Conservation (phyloP, 1,140 invertebrate species). For the Leptonema lineaticorne region DNA sequence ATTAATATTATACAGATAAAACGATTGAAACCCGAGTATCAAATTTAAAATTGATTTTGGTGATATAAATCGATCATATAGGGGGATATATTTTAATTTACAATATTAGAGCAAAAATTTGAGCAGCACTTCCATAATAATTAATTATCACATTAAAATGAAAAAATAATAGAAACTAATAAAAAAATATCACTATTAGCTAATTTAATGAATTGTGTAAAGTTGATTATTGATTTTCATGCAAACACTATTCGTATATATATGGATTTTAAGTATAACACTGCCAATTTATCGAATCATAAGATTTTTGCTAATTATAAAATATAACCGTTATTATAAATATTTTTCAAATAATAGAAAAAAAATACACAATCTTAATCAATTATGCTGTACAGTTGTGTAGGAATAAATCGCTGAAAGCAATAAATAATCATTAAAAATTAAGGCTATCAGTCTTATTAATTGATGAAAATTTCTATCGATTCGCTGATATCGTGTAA, state of each 20-base stretch:
- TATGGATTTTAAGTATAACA: not conserved
- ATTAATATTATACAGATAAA: too few relatives aligned
- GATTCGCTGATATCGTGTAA: not conserved
- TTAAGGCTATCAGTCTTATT: constrained; percentile 14
- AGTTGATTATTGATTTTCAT: too few relatives aligned
- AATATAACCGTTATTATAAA: not conserved
- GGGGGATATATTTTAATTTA: too few relatives aligned
- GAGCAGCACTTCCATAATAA: too few relatives aligned
- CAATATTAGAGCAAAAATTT: too few relatives aligned
- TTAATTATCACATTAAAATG: too few relatives aligned
- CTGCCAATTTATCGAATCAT: not conserved
- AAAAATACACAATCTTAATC: not conserved
- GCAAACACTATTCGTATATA: not conserved
- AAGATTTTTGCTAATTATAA: not conserved
- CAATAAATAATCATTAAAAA: not conserved
- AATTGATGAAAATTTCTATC: constrained; percentile 1
- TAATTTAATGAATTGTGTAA: too few relatives aligned
- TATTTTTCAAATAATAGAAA: not conserved
- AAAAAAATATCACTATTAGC: too few relatives aligned
- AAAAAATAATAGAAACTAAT: too few relatives aligned
- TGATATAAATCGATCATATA: too few relatives aligned
- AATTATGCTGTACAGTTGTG: not conserved
- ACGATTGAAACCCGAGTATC: too few relatives aligned
- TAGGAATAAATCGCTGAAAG: not conserved
- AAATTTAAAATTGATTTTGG: too few relatives aligned